Evolutionary conservation across 2,113 vertebrate genomes (phyloP), one percentile per base, ranked within the genome.

Genomic region (Caranx melampygus): DNA sequence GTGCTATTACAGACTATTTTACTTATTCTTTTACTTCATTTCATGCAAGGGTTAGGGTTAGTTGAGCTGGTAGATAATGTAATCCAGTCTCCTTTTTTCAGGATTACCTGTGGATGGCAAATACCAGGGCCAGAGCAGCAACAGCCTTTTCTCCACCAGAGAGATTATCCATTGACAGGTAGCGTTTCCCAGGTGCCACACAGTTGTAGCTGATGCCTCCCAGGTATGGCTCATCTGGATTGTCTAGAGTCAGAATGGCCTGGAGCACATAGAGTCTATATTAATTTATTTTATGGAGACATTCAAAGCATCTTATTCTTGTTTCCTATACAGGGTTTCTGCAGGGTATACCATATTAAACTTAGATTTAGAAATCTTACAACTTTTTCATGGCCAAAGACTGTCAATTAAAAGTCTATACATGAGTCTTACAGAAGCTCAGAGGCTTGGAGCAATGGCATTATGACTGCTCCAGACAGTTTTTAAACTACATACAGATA

Each of bases 81-180:
- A 7, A 4, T 37, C 6, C 26, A 2, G 14, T 42, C 52, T 59
- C 33, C 13, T 15, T 34, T 16, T 33, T 15, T 15, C 18, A 55
- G 16, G 3, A 3, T 74, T 81, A 99, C 98, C 97, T 99, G 94
- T 99, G 96, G 62, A 99, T 91, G 6, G 97, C 97, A n/a, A 99
- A 98, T 62, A 99, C 74, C 31, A 99, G 95, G 2, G 98, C 97
- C 83, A 99, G 85, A 2, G 97, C 96, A 1, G 98, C 98, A 61
- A 99, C 95, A 3, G 96, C 94, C 81, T 96, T 99, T 52, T 99
- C 98, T 71, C 98, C 98, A 52, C 98, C 98, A 0, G 98, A 99
- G 79, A 99, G 85, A 65, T 97, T 95, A 88, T 99, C 97, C 98
- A 99, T 99, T 0, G 97, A 95, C 97, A 99, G 97, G 75, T 97